Evolutionary conservation across 2,888 invertebrate genomes (phyloP).

Genomic region (Meandrusa payeni): DNA sequence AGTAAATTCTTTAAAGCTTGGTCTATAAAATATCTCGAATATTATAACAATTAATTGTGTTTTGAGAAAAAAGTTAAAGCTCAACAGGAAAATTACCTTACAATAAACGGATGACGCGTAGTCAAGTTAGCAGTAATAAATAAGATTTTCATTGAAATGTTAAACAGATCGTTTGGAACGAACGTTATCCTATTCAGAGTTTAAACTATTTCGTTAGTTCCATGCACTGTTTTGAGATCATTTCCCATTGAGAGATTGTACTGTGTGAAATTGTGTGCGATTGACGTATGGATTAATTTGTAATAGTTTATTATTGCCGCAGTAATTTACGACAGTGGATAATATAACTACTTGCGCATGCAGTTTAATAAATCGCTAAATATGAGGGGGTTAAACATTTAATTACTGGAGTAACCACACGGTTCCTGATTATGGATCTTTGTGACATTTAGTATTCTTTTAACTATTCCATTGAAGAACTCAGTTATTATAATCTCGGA

Average conservation of each 20-base stretch:
- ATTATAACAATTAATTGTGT: too few relatives aligned
- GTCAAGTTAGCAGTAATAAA: constrained; percentile 9
- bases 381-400: too few relatives aligned
- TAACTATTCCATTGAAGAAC: too few relatives aligned
- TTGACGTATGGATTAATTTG: neutral
- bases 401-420: too few relatives aligned
- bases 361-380: too few relatives aligned
- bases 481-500: too few relatives aligned
- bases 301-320: neutral
- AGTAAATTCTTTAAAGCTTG: too few relatives aligned
- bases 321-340: neutral
- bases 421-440: too few relatives aligned
- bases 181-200: constrained; percentile 11
- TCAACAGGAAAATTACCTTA: constrained; percentile 13
- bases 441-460: too few relatives aligned
- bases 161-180: constrained; percentile 2
- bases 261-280: neutral
- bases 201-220: constrained; percentile 4
- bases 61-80: too few relatives aligned
- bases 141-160: neutral
- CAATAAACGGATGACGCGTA: constrained; percentile 22
- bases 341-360: too few relatives aligned
- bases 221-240: neutral
- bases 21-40: too few relatives aligned
- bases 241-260: neutral